Percentiles rank a stretch among this genome's conserved stretches.
Conservation (phyloP, 2,113 vertebrate genomes). For the Baryphthengus martii region DNA sequence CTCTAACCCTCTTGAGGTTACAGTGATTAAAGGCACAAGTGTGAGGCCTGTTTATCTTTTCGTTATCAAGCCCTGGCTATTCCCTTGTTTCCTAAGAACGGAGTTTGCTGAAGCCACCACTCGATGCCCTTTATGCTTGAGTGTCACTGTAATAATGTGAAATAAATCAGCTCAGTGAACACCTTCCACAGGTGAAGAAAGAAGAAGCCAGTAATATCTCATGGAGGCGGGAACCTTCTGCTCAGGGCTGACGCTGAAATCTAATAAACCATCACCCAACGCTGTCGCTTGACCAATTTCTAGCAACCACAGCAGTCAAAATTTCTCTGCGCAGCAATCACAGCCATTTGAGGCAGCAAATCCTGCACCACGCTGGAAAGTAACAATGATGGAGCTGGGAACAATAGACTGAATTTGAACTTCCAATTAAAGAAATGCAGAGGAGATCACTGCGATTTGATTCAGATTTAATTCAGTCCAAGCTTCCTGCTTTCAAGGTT, state of each 20-base stretch:
- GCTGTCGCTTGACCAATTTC: neutral
- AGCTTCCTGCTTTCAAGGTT: neutral
- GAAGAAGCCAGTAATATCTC: neutral
- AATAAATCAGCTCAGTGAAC: neutral
- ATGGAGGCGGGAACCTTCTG: neutral
- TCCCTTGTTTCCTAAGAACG: neutral
- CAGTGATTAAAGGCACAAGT: neutral
- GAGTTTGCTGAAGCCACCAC: neutral
- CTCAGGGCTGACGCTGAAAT: neutral
- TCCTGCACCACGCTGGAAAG: neutral
- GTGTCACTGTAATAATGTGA: neutral
- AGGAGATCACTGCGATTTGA: neutral
- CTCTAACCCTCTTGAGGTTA: neutral
- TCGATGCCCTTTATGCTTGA: neutral
- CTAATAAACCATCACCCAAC: neutral
- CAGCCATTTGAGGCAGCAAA: neutral
- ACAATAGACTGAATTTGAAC: slow-evolving; percentile 3
- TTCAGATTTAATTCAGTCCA: neutral
- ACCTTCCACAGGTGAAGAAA: neutral
- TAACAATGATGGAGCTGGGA: neutral
- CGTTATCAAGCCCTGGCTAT: neutral
- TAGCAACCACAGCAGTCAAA: neutral
- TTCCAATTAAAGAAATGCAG: slow-evolving; percentile 7
- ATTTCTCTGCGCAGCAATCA: neutral
- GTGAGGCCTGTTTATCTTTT: neutral